phyloP scores from a whole-genome alignment of 2,888 invertebrate genomes.

The Drosophila parthenogenetica region DNA sequence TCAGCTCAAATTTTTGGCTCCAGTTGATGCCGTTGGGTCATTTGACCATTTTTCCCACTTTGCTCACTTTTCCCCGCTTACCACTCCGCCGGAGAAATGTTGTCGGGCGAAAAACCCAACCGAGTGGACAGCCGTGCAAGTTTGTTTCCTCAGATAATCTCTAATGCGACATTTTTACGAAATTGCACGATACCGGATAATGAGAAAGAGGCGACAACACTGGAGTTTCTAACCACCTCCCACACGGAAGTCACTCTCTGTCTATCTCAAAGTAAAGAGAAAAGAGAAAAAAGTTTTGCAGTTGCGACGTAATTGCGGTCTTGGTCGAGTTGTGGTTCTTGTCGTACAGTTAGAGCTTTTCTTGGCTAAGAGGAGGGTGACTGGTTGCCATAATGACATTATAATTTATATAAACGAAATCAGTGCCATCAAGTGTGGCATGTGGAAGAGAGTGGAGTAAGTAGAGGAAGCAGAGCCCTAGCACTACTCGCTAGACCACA shows the following conservation, averaged over 20 bases:
- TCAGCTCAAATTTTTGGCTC: slow-evolving; percentile 76
- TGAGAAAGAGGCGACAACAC: slow-evolving; percentile 68
- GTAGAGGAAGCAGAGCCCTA: slow-evolving; percentile 17
- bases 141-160: slow-evolving; percentile 83
- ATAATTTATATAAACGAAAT: slow-evolving; percentile 83
- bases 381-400: slow-evolving; percentile 83
- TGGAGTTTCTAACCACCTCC: not conserved
- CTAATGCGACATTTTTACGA: slow-evolving; percentile 83
- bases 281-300: slow-evolving; percentile 44
- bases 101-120: slow-evolving; percentile 10
- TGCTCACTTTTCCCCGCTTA: not conserved
- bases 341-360: slow-evolving; percentile 27
- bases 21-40: slow-evolving; percentile 75
- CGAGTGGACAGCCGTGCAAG: slow-evolving; percentile 59
- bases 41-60: slow-evolving; percentile 46
- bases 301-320: slow-evolving; percentile 67
- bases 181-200: slow-evolving; percentile 81
- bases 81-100: no score
- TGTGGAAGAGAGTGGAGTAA: slow-evolving; percentile 9
- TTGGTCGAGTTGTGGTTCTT: slow-evolving; percentile 36
- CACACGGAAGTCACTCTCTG: not conserved
- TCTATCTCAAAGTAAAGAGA: not conserved
- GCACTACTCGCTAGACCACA: not conserved
- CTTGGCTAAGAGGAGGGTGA: slow-evolving; percentile 33
- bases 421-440: slow-evolving; percentile 58